phyloP scores from a whole-genome alignment of 2,797 vertebrate genomes.

The Malacoraja senta region DNA sequence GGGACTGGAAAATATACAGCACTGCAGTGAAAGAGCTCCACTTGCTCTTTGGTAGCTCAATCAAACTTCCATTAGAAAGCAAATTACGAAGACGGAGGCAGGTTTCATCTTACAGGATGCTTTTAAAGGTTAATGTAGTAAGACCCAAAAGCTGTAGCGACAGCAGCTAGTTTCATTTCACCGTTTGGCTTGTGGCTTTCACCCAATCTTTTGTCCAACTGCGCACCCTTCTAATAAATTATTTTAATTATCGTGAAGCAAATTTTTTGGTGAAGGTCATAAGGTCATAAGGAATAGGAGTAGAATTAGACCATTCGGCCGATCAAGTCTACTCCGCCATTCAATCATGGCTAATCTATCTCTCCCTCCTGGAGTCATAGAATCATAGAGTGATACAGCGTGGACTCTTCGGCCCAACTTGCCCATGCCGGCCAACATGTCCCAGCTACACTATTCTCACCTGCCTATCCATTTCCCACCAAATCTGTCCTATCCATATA shows the following conservation, averaged over 20 bases:
- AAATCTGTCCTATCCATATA: no score
- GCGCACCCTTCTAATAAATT: neutral
- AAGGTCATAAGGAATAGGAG: no score
- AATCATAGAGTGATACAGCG: no score
- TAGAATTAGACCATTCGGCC: no score
- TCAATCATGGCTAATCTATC: no score
- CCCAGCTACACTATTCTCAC: no score
- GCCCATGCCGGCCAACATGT: no score
- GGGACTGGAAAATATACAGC: neutral
- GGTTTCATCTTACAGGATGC: constrained; percentile 30
- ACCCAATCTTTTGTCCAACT: neutral
- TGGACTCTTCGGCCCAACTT: no score
- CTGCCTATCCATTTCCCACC: no score
- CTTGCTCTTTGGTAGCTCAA: neutral
- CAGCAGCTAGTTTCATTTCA: neutral
- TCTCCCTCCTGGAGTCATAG: no score
- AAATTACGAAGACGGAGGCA: neutral
- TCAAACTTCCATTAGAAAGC: constrained; percentile 24
- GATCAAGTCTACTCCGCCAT: no score
- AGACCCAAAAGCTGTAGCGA: neutral
- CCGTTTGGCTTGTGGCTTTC: constrained; percentile 19
- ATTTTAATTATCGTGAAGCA: neutral
- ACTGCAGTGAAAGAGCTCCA: constrained; percentile 2
- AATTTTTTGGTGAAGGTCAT: neutral
- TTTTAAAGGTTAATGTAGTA: constrained; percentile 19